Evolutionary conservation across 2,113 vertebrate genomes (phyloP).

Genomic region (Colinus virginianus): DNA sequence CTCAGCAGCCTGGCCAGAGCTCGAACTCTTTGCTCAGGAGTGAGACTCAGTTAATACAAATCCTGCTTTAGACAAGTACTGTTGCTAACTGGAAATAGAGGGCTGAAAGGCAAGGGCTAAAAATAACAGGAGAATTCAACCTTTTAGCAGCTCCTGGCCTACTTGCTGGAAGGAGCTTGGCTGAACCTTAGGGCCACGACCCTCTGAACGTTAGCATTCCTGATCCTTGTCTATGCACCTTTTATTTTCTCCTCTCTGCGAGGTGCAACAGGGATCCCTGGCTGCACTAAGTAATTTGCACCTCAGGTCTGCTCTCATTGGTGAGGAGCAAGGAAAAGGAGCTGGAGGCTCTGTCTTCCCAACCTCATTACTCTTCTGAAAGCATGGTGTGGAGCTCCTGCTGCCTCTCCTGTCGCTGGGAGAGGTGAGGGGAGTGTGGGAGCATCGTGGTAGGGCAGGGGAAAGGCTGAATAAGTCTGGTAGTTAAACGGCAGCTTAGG

Average conservation of each 20-base stretch:
- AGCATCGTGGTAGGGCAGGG: background rate
- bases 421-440: background rate
- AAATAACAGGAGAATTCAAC: constrained; percentile 6
- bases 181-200: background rate
- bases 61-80: background rate
- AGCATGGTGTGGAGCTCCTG: background rate
- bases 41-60: background rate
- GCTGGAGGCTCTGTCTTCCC: background rate
- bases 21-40: background rate
- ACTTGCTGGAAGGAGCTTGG: background rate
- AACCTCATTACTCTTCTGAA: background rate
- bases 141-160: constrained; percentile 10
- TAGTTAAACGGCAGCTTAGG: background rate
- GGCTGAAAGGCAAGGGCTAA: background rate
- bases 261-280: background rate
- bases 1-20: background rate
- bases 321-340: background rate
- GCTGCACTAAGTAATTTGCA: background rate
- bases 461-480: background rate
- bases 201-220: background rate
- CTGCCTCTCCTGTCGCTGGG: background rate
- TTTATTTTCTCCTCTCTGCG: background rate
- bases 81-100: background rate
- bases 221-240: background rate
- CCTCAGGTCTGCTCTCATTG: background rate